Base-by-base conservation (phyloP, 2,113 vertebrate species). In the Pseudorasbora parva region DNA sequence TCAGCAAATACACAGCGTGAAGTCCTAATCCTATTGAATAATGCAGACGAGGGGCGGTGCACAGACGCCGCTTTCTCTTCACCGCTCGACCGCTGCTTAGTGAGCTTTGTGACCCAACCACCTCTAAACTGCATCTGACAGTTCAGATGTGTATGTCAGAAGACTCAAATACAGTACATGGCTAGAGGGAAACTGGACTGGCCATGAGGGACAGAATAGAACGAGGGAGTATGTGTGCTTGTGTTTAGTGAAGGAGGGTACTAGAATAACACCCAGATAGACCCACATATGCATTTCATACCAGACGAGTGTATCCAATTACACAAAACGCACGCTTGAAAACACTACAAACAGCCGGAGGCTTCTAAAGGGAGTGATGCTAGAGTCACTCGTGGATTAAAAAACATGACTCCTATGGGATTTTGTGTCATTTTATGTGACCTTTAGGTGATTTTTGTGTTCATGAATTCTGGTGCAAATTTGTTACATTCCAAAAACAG, bases 81-180 rank as follows among this genome's bases (percentile, higher is more conserved):
- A 68, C 14, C 2, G 21, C 54, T 78, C 69, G 14, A 68, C 54
- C 21, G 25, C 76, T 68, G 30, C 33, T 47, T 69, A 84, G 30
- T 59, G 30, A n/a, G 62, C 25, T 68, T 84, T 80, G 73, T 87
- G 85, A 91, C 88, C 83, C 78, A 47, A 78, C 84, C 77, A 88
- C 88, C 89, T 91, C 88, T 54, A 89, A 78, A 78, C 62, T 15
- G 66, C 85, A 77, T 57, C 49, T 4, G 41, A 78, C 23, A 47
- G 84, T 43, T 15, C 77, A n/a, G 85, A 60, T 68, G 71, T 69
- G 64, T 12, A 21, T 41, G 33, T 7, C 9, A 60, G 25, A 69
- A 66, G 19, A 21, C 11, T 30, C 8, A 76, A 51, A 76, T 11
- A 33, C 30, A 30, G 30, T 3, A 5, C 37, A 19, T 0, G 19